Percentiles rank a stretch among this genome's conserved stretches.
phyloP scores from a whole-genome alignment of 2,113 vertebrate species.

The Acanthochromis polyacanthus region DNA sequence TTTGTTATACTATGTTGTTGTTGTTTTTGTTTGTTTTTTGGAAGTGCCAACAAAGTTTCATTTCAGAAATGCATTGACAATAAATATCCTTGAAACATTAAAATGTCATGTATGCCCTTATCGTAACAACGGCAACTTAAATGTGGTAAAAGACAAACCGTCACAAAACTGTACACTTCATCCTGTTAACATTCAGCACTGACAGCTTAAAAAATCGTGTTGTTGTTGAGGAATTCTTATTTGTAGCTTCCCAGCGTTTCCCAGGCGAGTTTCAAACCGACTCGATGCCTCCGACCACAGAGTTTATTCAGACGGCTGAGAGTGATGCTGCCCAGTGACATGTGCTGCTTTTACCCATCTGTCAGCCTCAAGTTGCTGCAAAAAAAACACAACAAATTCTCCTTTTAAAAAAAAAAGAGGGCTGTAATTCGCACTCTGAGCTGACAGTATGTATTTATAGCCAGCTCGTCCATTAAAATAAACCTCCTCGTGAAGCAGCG shows the following conservation, averaged over 20 bases:
- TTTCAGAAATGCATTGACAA: too few relatives aligned
- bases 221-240: neutral
- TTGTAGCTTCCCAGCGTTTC: neutral
- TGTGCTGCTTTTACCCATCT: neutral
- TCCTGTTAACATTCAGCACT: neutral
- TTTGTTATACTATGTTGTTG: too few relatives aligned
- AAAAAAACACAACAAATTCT: constrained; percentile 4
- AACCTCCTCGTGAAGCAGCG: neutral
- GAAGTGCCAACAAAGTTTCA: too few relatives aligned
- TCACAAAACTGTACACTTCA: too few relatives aligned
- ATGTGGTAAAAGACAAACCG: too few relatives aligned
- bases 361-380: constrained; percentile 14
- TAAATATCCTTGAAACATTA: too few relatives aligned
- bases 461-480: constrained; percentile 14
- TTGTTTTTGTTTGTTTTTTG: too few relatives aligned
- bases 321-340: neutral
- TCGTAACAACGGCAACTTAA: too few relatives aligned
- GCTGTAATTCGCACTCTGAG: neutral
- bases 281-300: neutral
- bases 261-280: neutral
- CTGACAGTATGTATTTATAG: constrained; percentile 37
- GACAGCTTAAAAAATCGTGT: neutral
- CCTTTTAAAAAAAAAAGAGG: neutral
- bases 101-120: too few relatives aligned
- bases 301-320: neutral